Base-by-base conservation (phyloP, 35 echinoderm and acorn worm genomes). In the Ophioderma brevispina region DNA sequence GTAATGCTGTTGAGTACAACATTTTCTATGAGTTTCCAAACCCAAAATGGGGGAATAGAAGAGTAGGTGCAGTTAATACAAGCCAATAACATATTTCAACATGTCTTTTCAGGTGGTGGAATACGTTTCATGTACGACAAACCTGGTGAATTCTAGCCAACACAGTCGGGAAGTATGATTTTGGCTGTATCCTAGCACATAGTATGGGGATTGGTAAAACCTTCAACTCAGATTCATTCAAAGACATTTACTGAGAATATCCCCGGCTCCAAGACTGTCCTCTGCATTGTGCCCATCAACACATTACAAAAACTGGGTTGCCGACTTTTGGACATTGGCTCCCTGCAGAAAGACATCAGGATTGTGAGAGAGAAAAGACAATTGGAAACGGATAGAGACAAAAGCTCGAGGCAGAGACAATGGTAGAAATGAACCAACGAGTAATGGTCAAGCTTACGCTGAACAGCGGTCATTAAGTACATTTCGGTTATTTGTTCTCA, bases 291-390 rank as follows among this genome's bases (percentile, higher is more conserved):
- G 0, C 96, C 96, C 3, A 98, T 98, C 59, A 98, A 98, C 85
- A 98, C 96, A 21, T 40, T 98, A 21, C 96, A 95, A 64, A n/a
- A 98, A 98, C 90, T 98, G 96, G 96, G 76, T 95, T 0, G 90
- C 96, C 0, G 96, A 98, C 52, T 98, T 95, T 88, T n/a, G n/a
- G 93, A 98, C 79, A 95, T 98, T 98, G 96, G 96, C 76, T 95
- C 34, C 96, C 96, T 18, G 87, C n/a, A n/a, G n/a, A n/a, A n/a
- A n/a, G n/a, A n/a, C n/a, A n/a, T 52, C 21, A 52, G 46, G 21
- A 52, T 21, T 52, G 46, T 21, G n/a, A n/a, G n/a, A n/a, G n/a
- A n/a, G n/a, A n/a, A n/a, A 52, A 8, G 21, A 52, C 46, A 52
- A 52, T n/a, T 11, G 46, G 46, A 52, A 52, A 21, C 46, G 46